These are phyloP conservation scores for Sebastolobus alascanus DNA, from an alignment of 2,797 vertebrate species.

Conservation along the genomic window DNA sequence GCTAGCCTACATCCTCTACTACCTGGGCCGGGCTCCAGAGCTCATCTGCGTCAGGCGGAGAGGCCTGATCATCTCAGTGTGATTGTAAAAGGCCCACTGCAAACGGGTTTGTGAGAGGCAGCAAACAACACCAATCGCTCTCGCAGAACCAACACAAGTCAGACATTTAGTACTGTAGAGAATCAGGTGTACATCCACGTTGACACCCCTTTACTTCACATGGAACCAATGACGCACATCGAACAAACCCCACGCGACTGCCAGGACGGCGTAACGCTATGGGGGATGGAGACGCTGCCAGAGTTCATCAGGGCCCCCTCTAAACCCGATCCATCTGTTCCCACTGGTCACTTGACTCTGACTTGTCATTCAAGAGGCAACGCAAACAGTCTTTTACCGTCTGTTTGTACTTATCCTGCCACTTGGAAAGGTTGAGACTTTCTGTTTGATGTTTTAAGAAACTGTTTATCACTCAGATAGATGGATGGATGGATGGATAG, in stretches of 20 bases:
- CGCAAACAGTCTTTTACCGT: slow-evolving; percentile 59
- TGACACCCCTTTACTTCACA: slow-evolving; percentile 4
- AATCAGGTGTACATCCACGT: slow-evolving; percentile 32
- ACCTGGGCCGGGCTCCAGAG: slow-evolving; percentile 75
- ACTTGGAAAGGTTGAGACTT: slow-evolving; percentile 41
- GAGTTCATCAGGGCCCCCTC: slow-evolving; percentile 70
- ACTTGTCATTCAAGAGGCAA: slow-evolving; percentile 67
- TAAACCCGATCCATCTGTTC: slow-evolving; percentile 81
- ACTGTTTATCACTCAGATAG: not conserved
- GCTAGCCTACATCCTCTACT: slow-evolving; percentile 66
- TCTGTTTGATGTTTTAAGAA: slow-evolving; percentile 37
- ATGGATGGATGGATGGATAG: slow-evolving; percentile 14
- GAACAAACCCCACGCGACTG: slow-evolving; percentile 40
- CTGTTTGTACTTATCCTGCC: slow-evolving; percentile 61
- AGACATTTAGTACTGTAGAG: slow-evolving; percentile 40
- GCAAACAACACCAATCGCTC: slow-evolving; percentile 68
- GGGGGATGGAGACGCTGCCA: slow-evolving; percentile 50
- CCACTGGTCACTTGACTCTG: slow-evolving; percentile 75
- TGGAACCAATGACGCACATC: slow-evolving; percentile 50
- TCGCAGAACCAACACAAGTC: slow-evolving; percentile 65
- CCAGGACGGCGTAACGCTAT: slow-evolving; percentile 26
- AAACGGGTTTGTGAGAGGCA: slow-evolving; percentile 62
- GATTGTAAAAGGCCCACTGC: slow-evolving; percentile 73
- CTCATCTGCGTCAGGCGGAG: slow-evolving; percentile 77
- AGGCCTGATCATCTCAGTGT: slow-evolving; percentile 71